Evolutionary conservation across 2,113 vertebrate species (phyloP).

Genomic region (Lepus americanus): DNA sequence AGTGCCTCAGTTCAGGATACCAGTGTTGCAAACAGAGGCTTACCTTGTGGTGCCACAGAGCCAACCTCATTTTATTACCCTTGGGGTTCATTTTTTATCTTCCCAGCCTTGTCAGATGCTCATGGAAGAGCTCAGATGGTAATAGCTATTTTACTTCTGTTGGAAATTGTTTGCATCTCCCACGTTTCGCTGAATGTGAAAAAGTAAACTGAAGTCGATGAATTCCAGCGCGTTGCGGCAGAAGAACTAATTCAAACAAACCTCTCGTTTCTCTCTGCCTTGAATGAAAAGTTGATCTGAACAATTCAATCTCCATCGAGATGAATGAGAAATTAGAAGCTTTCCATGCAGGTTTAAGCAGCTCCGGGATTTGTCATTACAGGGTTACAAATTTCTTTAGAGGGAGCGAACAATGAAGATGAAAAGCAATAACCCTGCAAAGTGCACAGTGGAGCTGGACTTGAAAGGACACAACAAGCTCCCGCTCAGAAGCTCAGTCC

Average conservation of each 20-base stretch:
- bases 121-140: neutral
- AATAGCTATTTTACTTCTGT: conserved; percentile 3
- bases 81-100: neutral
- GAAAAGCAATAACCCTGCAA: conserved; percentile 61
- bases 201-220: neutral
- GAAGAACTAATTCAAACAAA: conserved; percentile 21
- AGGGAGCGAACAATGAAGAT: conserved; percentile 57
- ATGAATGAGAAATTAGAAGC: conserved; percentile 43
- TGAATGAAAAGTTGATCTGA: neutral
- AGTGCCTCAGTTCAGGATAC: too few species aligned
- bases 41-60: too few species aligned
- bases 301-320: conserved; percentile 26
- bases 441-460: conserved; percentile 34
- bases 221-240: neutral
- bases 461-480: conserved; percentile 64
- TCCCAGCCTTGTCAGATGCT: neutral
- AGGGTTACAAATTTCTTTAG: conserved; percentile 72
- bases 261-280: neutral
- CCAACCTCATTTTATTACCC: neutral
- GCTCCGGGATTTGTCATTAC: conserved; percentile 55
- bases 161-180: conserved; percentile 1
- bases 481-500: conserved; percentile 25
- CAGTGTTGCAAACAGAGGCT: too few species aligned
- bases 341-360: neutral
- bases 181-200: neutral